These are phyloP conservation scores for Lynx canadensis DNA, from an alignment of 2,113 vertebrate species.

Conservation along the genomic window DNA sequence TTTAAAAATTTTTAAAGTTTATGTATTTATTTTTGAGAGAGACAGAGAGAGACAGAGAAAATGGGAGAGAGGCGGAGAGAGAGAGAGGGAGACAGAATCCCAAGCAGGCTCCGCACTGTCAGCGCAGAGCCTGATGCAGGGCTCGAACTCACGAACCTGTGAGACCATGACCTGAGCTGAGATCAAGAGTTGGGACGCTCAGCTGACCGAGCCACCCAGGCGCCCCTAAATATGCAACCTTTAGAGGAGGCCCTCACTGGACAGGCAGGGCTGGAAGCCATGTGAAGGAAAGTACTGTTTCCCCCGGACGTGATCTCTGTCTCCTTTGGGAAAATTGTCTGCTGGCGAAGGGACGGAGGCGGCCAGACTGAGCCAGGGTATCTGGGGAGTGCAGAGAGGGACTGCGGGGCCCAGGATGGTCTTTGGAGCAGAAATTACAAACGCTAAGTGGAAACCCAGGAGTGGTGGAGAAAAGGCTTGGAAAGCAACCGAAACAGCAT, in stretches of 20 bases:
- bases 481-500: conserved; percentile 63
- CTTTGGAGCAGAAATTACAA: conserved; percentile 60
- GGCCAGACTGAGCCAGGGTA: not conserved
- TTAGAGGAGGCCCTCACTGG: not conserved
- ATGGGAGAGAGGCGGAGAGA: too few species aligned
- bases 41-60: too few species aligned
- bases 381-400: not conserved
- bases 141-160: too few species aligned
- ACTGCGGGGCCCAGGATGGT: not conserved
- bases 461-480: conserved; percentile 26
- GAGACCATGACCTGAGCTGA: too few species aligned
- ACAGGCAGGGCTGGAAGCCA: not conserved
- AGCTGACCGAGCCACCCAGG: too few species aligned
- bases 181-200: too few species aligned
- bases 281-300: not conserved
- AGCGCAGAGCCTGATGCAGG: too few species aligned
- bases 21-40: too few species aligned
- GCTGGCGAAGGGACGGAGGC: not conserved
- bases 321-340: not conserved
- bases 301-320: not conserved
- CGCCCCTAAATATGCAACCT: not conserved
- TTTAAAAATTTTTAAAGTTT: too few species aligned
- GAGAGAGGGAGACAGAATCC: too few species aligned
- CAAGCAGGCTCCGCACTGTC: too few species aligned
- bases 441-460: conserved; percentile 68